Conservation (phyloP, 2,113 vertebrate species). For the Apteryx mantelli region DNA sequence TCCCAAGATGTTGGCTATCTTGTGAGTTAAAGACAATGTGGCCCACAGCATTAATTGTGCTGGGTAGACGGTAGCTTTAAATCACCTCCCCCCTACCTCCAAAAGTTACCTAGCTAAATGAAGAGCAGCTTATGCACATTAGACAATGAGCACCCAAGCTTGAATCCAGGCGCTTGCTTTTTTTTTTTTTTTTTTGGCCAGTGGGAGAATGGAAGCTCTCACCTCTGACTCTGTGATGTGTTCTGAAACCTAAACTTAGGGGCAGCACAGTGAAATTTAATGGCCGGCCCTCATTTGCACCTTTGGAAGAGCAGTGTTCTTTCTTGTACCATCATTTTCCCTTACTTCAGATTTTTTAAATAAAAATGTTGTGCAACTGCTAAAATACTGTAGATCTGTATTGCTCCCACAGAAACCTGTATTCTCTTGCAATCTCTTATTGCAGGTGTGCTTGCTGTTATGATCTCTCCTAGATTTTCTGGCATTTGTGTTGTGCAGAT, state of each 20-base stretch:
- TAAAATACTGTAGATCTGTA: background rate
- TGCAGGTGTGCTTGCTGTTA: background rate
- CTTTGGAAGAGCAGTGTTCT: background rate
- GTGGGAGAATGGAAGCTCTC: background rate
- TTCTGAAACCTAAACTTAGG: conserved; percentile 1
- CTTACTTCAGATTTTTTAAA: background rate
- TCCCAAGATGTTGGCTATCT: background rate
- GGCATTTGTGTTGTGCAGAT: background rate
- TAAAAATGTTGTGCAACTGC: background rate
- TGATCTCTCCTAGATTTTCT: background rate
- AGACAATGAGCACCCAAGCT: background rate
- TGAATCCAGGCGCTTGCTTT: too few relatives aligned
- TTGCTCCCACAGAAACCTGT: background rate
- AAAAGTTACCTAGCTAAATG: background rate
- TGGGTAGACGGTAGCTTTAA: background rate
- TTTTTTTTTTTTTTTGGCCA: background rate
- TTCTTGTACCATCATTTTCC: background rate
- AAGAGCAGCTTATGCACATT: background rate
- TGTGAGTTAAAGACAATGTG: background rate
- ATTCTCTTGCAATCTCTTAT: background rate
- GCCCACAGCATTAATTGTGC: background rate
- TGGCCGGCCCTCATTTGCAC: background rate
- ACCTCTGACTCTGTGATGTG: background rate
- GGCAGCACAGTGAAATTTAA: background rate
- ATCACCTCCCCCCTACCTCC: background rate